Conservation (phyloP, 2,888 invertebrate genomes). For the Sesia apiformis region DNA sequence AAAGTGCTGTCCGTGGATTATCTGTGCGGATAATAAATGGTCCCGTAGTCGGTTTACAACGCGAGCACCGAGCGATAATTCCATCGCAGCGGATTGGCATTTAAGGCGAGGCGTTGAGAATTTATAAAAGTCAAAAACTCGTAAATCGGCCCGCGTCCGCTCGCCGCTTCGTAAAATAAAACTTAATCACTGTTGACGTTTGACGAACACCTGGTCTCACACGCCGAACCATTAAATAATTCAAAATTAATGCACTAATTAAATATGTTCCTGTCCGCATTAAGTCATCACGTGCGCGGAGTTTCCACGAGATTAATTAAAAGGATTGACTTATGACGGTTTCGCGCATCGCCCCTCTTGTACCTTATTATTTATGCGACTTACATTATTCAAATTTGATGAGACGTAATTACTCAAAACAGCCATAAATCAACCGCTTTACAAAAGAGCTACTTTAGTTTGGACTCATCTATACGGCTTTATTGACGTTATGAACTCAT, state of each 20-base stretch:
- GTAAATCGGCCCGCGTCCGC: constrained; percentile 44
- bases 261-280: constrained; percentile 62
- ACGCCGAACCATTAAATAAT: constrained; percentile 53
- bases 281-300: constrained; percentile 57
- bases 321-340: constrained; percentile 64
- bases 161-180: constrained; percentile 49
- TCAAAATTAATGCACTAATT: constrained; percentile 69
- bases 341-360: constrained; percentile 46
- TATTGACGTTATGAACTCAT: neutral
- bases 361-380: constrained; percentile 56
- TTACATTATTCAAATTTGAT: constrained; percentile 72
- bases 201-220: constrained; percentile 63
- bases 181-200: constrained; percentile 69
- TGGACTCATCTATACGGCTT: constrained; percentile 23
- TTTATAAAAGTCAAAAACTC: constrained; percentile 68
- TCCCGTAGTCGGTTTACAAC: constrained; percentile 51
- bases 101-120: constrained; percentile 60
- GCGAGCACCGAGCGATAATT: constrained; percentile 56
- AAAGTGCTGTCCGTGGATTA: constrained; percentile 69
- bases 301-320: constrained; percentile 60
- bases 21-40: constrained; percentile 65
- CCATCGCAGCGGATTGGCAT: constrained; percentile 50
- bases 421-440: constrained; percentile 65
- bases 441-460: constrained; percentile 29
- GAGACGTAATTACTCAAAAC: constrained; percentile 71